phyloP scores from a whole-genome alignment of 1,140 invertebrate species.

The Hyposmocoma kahamanoa region DNA sequence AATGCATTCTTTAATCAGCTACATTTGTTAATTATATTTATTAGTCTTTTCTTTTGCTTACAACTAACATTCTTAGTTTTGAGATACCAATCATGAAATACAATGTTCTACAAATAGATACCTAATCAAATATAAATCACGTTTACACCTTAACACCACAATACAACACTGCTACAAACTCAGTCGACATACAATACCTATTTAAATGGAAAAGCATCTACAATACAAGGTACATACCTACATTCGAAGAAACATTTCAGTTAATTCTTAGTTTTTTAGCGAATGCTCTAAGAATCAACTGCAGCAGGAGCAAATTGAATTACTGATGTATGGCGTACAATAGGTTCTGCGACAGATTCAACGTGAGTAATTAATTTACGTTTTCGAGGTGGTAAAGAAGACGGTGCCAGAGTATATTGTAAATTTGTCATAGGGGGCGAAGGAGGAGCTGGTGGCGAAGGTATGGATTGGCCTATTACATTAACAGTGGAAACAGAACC shows the following conservation, averaged over 20 bases:
- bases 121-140: background rate
- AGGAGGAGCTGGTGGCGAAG: conserved; percentile 18
- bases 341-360: conserved; percentile 30
- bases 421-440: conserved; percentile 57
- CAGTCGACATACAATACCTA: conserved; percentile 31
- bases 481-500: conserved; percentile 19
- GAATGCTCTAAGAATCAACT: conserved; percentile 40
- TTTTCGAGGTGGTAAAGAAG: conserved; percentile 84
- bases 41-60: conserved; percentile 31
- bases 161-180: conserved; percentile 28
- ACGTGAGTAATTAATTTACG: conserved; percentile 81
- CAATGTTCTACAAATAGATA: background rate
- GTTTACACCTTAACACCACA: conserved; percentile 10
- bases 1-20: conserved; percentile 40
- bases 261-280: conserved; percentile 7
- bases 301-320: conserved; percentile 85
- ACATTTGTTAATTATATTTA: conserved; percentile 9
- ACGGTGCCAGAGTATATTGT: conserved; percentile 72
- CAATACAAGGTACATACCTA: conserved; percentile 12
- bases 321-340: conserved; percentile 82
- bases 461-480: background rate
- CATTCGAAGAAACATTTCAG: conserved; percentile 1
- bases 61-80: background rate
- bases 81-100: background rate
- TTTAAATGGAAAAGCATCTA: conserved; percentile 34